phyloP scores from a whole-genome alignment of 2,113 vertebrate species.

The Puffinus mauretanicus region DNA sequence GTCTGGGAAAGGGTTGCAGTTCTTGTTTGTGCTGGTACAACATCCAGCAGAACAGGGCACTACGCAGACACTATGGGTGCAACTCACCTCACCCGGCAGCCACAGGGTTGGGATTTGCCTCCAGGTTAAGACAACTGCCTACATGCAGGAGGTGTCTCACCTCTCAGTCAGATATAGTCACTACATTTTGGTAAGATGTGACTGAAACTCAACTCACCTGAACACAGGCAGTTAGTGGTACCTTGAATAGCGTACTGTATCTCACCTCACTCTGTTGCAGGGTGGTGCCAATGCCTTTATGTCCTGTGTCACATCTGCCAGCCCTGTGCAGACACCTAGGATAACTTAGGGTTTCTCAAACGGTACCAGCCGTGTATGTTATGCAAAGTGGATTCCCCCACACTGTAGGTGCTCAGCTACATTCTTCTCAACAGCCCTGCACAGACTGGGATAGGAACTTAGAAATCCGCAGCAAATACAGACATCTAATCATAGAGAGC shows the following conservation, averaged over 20 bases:
- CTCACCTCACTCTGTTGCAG: neutral
- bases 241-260: neutral
- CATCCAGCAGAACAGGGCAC: neutral
- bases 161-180: neutral
- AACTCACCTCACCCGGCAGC: neutral
- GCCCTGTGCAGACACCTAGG: neutral
- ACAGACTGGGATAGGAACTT: neutral
- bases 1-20: neutral
- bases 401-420: neutral
- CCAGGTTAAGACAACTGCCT: neutral
- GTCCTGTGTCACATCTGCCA: neutral
- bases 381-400: neutral
- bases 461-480: neutral
- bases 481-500: neutral
- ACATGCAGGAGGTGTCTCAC: neutral
- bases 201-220: neutral
- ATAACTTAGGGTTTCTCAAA: neutral
- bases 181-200: neutral
- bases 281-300: neutral
- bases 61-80: fast-evolving
- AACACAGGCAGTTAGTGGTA: neutral
- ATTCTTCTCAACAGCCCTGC: neutral
- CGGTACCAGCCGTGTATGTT: neutral
- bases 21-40: neutral
- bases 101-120: neutral